phyloP scores from a whole-genome alignment of 1,140 invertebrate species.

The Rhopalosiphum padi region DNA sequence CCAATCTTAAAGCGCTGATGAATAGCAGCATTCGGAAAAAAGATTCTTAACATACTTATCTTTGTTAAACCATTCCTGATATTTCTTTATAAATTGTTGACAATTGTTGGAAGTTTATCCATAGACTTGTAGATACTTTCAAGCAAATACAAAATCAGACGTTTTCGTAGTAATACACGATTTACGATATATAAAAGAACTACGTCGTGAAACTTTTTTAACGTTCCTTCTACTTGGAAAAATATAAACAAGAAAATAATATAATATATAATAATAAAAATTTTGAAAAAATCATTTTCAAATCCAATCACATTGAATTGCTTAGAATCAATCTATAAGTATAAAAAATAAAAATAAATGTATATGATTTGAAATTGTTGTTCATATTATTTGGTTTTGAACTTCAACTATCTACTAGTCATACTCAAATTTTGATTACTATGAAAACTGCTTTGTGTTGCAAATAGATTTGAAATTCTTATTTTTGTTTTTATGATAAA shows the following conservation, averaged over 20 bases:
- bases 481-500: neutral
- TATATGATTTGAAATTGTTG: neutral
- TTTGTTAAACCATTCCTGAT: neutral
- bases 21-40: neutral
- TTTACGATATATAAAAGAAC: neutral
- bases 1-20: too few relatives aligned
- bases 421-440: neutral
- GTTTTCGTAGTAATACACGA: neutral
- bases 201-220: neutral
- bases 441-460: neutral
- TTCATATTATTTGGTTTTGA: slow-evolving; percentile 1
- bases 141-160: neutral
- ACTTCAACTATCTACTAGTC: neutral
- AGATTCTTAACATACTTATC: neutral
- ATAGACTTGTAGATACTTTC: neutral
- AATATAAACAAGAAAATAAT: neutral
- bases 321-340: neutral
- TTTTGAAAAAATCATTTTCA: neutral
- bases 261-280: neutral
- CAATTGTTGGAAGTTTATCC: neutral
- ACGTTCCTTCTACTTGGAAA: neutral
- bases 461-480: neutral
- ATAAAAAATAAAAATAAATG: neutral
- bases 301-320: neutral
- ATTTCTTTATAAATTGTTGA: neutral